Evolutionary conservation across 2,797 vertebrate species (phyloP), one percentile per base, ranked within the genome.

Genomic region (Micropoecilia bifurca): DNA sequence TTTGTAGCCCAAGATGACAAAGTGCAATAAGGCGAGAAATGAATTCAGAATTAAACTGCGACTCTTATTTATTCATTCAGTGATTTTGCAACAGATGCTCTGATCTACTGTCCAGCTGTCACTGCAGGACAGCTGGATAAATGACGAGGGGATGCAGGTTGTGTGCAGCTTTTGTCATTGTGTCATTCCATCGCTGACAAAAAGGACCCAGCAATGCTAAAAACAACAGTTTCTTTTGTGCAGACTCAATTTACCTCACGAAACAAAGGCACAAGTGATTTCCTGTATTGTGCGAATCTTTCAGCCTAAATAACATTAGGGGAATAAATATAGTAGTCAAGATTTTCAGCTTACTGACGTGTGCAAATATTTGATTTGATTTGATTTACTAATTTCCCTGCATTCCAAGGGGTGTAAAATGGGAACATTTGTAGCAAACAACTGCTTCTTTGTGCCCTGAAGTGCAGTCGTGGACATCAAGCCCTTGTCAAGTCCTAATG

Each of bases 151-250:
- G 80, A 80, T 53, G 4, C 2, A 18, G 73, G 84, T 87, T 59
- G 10, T 78, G 50, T 87, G 90, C 76, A 86, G 75, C 89, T 71
- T 83, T 93, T 94, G 91, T 92, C 73, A 30, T 45, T 12, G 59
- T 68, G 76, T 80, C 86, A 80, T 90, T 91, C 87, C 83, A 75
- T 74, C 45, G 47, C 80, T 72, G 88, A 92, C 92, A 92, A 93
- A 93, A 87, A 81, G 80, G 77, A 90, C 87, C 83, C 79, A 83
- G 87, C 77, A 75, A 84, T 83, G 86, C 71, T 87, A 59, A 85
- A 93, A 89, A 80, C 87, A 81, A 81, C 71, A 83, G 46, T 76
- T 10, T 1, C 80, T 73, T 75, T 92, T 90, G 88, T 91, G 86
- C 77, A 18, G 73, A 84, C 83, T 87, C 82, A 73, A 85, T 89